phyloP scores from a whole-genome alignment of 2,113 vertebrate species.

The Columba livia region DNA sequence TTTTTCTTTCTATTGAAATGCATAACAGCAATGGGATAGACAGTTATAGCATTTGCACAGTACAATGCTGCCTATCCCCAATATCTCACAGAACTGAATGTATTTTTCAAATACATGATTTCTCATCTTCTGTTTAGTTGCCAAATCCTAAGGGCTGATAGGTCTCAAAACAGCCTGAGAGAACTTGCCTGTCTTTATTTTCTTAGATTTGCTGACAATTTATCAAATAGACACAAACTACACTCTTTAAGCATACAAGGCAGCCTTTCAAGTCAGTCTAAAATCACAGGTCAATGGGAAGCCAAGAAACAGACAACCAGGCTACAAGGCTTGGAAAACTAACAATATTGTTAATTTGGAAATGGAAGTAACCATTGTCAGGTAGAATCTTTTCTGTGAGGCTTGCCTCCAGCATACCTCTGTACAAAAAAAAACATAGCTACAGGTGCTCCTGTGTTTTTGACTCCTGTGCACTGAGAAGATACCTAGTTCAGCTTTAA shows the following conservation, averaged over 20 bases:
- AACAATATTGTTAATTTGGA: neutral
- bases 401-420: neutral
- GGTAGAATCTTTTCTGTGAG: neutral
- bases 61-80: neutral
- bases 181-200: slow-evolving; percentile 25
- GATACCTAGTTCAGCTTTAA: neutral
- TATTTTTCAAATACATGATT: slow-evolving; percentile 22
- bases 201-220: slow-evolving; percentile 18
- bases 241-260: slow-evolving; percentile 6
- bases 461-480: neutral
- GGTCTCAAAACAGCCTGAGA: slow-evolving; percentile 35
- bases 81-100: neutral
- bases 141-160: slow-evolving; percentile 16
- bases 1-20: slow-evolving; percentile 28
- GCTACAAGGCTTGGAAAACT: slow-evolving; percentile 28
- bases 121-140: slow-evolving; percentile 47
- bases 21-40: neutral
- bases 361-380: neutral
- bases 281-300: slow-evolving; percentile 44
- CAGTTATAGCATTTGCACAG: neutral
- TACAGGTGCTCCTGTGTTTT: neutral
- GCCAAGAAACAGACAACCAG: slow-evolving; percentile 19
- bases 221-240: slow-evolving; percentile 50
- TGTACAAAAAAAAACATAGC: neutral
- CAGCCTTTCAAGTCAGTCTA: slow-evolving; percentile 43